Base-by-base conservation (phyloP, 1,140 invertebrate species). In the Drosophila nigromelanica region DNA sequence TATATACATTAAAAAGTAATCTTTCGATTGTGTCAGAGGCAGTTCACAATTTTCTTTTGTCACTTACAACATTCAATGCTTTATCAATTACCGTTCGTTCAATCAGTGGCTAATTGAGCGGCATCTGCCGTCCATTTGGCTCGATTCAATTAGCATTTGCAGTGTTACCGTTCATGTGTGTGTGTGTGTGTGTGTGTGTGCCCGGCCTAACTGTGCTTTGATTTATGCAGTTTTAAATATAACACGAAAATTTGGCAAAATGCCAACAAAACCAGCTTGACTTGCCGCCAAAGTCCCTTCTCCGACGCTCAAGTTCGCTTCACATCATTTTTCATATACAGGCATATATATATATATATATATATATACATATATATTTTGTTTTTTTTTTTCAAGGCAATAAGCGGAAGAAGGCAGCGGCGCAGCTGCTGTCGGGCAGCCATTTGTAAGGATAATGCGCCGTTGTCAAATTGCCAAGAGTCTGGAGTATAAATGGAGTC, bases 381-480 rank as follows among this genome's bases (percentile, higher is more conserved):
- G 48, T 60, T 58, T 70, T 60, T 66, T 35, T 42, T n/a, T 73
- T 52, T 33, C 1, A 24, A 14, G 35, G 35, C 3, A 62, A 30
- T 47, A 45, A 7, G 50, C 18, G 42, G 12, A 8, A 40, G 60
- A 2, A 3, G 27, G 24, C 24, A 27, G 24, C 24, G 24, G 69
- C 56, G 30, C 80, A 76, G 63, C 66, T 78, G 75, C 61, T 69
- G 39, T 54, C 21, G 21, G 70, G 54, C 55, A 54, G 74, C 78
- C 78, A 73, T 80, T 86, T 86, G 81, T 85, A 72, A 78, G 74
- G 81, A 75, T 86, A 86, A 85, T 85, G 81, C 67, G 77, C 77
- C 62, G 69, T 86, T 85, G 81, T 85, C 81, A 85, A 86, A 87
- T 86, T 86, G 82, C 82, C 82, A 87, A 80, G 50, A 60, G 76